Base-by-base conservation (phyloP, 92 coral and sea anemone genomes). In the Meandrina meandrites region DNA sequence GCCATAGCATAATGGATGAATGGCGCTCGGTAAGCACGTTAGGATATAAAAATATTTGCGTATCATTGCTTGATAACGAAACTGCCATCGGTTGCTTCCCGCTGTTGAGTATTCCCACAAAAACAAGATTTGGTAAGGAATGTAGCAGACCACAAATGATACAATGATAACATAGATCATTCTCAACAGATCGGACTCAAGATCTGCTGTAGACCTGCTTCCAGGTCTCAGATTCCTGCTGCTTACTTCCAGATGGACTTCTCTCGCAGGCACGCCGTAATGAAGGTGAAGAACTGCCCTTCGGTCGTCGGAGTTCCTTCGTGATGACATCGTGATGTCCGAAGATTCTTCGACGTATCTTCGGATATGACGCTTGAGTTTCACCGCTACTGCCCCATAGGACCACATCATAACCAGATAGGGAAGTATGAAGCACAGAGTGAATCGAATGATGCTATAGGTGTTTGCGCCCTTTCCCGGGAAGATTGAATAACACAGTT, bases 161-260 rank as follows among this genome's bases (percentile, higher is more conserved):
- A 93, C 57, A 57, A 94, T 92, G 10, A 94, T 92, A n/a, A 91
- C 90, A 84, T 94, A 94, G 81, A 94, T 90, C 96, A 94, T 94
- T 75, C 88, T 86, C 10, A 93, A 82, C 21, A 94, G 81, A 81
- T 93, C 96, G 47, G 87, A 81, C 53, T 94, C 96, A 70, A 70
- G 89, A 47, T 87, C 91, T 9, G 40, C 40, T 27, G 27, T 64
- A 8, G 79, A 67, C 67, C 42, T 86, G 79, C 50, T 51, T 24
- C 35, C 76, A 6, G 78, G 48, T n/a, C 85, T 79, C 21, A 45
- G 83, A 1, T 50, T 72, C 14, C 37, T 70, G 32, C 70, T 66
- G 53, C 4, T 28, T 0, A 56, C 22, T 37, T 81, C 77, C 30
- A 35, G 53, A 21, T 53, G 79, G 36, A 64, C 62, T 37, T 78